phyloP scores from a whole-genome alignment of 2,797 vertebrate genomes.

The Hylomyscus alleni region DNA sequence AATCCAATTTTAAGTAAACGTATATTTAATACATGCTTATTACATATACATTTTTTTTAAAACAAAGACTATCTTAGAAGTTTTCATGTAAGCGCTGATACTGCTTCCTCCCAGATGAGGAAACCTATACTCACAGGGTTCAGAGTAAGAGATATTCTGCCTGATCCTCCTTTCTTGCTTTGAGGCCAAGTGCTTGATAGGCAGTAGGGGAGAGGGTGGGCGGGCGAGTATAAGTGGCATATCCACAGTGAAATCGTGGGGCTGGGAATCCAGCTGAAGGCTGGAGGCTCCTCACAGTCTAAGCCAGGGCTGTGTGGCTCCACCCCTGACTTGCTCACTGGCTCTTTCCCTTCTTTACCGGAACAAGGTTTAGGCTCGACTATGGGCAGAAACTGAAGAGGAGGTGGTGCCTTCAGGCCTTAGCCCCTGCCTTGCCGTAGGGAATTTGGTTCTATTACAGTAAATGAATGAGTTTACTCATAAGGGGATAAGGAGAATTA shows the following conservation, averaged over 20 bases:
- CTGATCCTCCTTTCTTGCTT: neutral
- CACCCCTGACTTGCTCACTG: neutral
- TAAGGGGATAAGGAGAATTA: neutral
- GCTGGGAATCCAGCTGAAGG: neutral
- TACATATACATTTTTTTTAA: neutral
- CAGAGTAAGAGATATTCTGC: neutral
- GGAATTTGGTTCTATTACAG: neutral
- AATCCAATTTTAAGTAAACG: constrained; percentile 31
- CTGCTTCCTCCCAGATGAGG: neutral
- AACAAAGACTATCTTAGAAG: constrained; percentile 11
- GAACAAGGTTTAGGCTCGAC: neutral
- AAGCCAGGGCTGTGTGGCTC: neutral
- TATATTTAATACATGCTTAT: neutral
- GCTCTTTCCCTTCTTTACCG: neutral
- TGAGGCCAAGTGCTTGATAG: neutral
- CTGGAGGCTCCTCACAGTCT: neutral
- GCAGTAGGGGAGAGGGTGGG: neutral
- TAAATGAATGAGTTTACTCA: neutral
- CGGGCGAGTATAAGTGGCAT: neutral
- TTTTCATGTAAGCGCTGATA: constrained; percentile 2
- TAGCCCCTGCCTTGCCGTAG: constrained; percentile 17
- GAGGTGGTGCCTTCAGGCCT: neutral
- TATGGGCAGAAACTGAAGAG: neutral
- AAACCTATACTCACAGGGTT: neutral
- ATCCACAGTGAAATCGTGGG: neutral